Evolutionary conservation across 2,113 vertebrate genomes (phyloP), one percentile per base, ranked within the genome.

Genomic region (Collichthys lucidus): DNA sequence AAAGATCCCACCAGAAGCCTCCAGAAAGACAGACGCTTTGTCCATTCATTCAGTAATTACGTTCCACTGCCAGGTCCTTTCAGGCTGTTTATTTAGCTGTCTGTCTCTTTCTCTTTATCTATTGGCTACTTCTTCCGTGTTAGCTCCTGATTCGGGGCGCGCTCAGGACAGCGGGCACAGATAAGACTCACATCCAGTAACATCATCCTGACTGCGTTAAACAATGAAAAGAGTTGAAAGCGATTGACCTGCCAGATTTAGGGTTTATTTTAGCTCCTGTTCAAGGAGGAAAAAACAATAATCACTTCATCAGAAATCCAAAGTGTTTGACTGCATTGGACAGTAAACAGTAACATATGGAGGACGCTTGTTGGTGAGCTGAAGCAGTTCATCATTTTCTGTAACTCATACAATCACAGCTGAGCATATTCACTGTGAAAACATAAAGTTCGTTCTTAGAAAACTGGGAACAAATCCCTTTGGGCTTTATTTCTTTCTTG

Each of bases 11-110:
- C 47, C 79, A 59, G 55, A 79, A 84, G 65, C 79, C 65, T 57
- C 24, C 75, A 62, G 77, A 86, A 65, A 82, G 83, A 82, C 91
- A 73, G 79, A 79, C 80, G 73, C 94, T 95, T 93, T 94, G 91
- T 95, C 95, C 95, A 95, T 96, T 96, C 95, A 95, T 95, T 95
- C 93, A 77, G 94, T 96, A 96, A 97, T 97, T 96, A 95, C 93
- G 93, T 95, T 93, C 95, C 89, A 80, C 94, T 93, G 92, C 91
- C 93, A 94, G 95, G 95, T 94, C 94, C 90, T 88, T 89, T 74
- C 90, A 84, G 94, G 92, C 94, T 94, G 93, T 90, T 93, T 93
- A 92, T 95, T 96, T 95, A 95, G 94, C 89, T 82, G 79, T 75
- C 87, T 75, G 64, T 83, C 76, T 65, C 69, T 63, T 42, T 53